Conservation (phyloP, 1,140 invertebrate genomes). For the Orchestia grillus region DNA sequence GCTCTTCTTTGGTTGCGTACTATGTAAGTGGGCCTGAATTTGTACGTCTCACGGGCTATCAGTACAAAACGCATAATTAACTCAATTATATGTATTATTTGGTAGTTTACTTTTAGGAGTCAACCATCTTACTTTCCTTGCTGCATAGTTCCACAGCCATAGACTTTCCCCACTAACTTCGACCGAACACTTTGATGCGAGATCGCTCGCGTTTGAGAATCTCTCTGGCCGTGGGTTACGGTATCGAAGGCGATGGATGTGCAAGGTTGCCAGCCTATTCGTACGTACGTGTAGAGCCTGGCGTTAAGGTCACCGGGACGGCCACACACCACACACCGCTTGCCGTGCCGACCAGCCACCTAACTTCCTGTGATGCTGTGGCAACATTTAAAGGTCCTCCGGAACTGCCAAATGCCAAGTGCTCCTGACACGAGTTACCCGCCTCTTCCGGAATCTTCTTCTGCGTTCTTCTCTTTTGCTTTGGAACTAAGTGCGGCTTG, state of each 20-base stretch:
- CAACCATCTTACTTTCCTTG: not conserved
- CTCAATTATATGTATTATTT: not conserved
- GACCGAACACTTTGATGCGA: not conserved
- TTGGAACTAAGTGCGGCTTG: not conserved
- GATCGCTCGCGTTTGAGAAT: not conserved
- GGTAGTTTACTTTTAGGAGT: not conserved
- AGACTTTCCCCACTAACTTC: not conserved
- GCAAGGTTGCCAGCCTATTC: not conserved
- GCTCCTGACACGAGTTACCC: not conserved
- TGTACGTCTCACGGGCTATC: not conserved
- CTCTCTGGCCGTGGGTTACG: not conserved
- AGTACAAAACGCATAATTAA: not conserved
- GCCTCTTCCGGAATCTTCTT: not conserved
- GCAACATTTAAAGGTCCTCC: not conserved
- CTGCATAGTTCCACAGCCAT: not conserved
- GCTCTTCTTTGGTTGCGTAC: not conserved
- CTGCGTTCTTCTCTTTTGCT: not conserved
- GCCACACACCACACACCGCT: not conserved
- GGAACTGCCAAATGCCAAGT: not conserved
- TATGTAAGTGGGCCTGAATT: not conserved
- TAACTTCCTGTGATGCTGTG: conserved; percentile 6
- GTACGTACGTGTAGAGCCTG: not conserved
- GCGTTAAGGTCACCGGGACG: not conserved
- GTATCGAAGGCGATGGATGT: not conserved
- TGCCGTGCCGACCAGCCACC: not conserved